Base-by-base conservation (phyloP, 2,113 vertebrate species). In the Podocnemis expansa region DNA sequence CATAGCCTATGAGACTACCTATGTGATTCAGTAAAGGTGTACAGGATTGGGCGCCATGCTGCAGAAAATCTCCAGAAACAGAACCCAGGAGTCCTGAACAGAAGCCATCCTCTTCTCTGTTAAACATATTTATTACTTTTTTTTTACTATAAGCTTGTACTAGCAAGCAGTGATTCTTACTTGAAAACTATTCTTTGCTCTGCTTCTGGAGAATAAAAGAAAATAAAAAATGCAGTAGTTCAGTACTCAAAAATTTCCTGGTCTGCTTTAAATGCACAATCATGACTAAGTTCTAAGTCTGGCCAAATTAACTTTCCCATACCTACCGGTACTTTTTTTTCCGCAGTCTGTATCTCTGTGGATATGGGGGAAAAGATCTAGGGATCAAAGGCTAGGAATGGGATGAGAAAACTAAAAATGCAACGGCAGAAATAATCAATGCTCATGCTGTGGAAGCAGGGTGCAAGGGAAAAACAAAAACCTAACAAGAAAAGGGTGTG, bases 231-330 rank as follows among this genome's bases (percentile, higher is more conserved):
- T 89, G 73, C 8, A 80, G 12, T 47, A 80, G 49, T 90, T 34
- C 21, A 93, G 54, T 49, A 67, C 16, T 82, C 75, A 92, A 75
- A 93, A 82, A 22, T 80, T 93, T 96, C 89, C 51, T 88, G 75
- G 55, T 92, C 90, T 95, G 21, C 89, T 96, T 31, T 93, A 81
- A 95, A 85, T 78, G 78, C 58, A 79, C 81, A 91, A 75, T 89
- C 93, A 85, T 82, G 5, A 8, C 88, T 87, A 83, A 29, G n/a
- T 22, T 88, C 84, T 94, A 97, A 95, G 92, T 95, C 80, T 96
- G 92, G 93, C 81, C 89, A 93, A 95, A 95, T 81, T 60, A 52
- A 38, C 79, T 96, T 96, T 96, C 92, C 89, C 92, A 95, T 91
- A 85, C 78, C 88, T 92, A 89, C 75, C 14, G n/a, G n/a, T n/a